A percentile compares a stretch with the other conserved stretches of the same genome.
Conservation (phyloP, 2,888 invertebrate species). For the Diarsia brunnea region DNA sequence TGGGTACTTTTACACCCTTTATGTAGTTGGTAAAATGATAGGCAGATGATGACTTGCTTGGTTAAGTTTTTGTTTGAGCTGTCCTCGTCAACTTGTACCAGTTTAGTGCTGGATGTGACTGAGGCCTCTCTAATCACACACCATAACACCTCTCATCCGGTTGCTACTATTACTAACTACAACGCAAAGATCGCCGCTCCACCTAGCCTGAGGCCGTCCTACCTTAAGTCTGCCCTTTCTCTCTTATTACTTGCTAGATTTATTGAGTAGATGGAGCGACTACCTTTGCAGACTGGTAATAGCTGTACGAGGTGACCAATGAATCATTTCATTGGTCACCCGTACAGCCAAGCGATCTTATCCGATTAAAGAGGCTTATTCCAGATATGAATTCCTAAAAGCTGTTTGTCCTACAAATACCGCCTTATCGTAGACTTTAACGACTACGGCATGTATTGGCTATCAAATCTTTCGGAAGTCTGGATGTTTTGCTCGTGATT, state of each 20-base stretch:
- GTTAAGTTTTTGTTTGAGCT: not conserved
- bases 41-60: not conserved
- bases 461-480: conserved; percentile 31
- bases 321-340: too few species aligned
- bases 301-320: not conserved
- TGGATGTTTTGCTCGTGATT: conserved; percentile 30
- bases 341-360: not conserved
- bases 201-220: not conserved
- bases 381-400: not conserved
- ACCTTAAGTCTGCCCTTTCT: not conserved
- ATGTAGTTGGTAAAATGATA: not conserved
- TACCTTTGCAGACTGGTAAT: not conserved
- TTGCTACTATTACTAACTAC: not conserved
- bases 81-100: not conserved
- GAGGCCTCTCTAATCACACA: not conserved
- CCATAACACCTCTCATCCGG: not conserved
- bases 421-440: conserved; percentile 29
- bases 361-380: not conserved
- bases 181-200: not conserved
- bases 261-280: not conserved
- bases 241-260: not conserved
- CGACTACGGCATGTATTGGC: conserved; percentile 5
- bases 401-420: not conserved
- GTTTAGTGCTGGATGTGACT: not conserved
- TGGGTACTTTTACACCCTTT: too few species aligned